Evolutionary conservation across 2,888 invertebrate genomes (phyloP).

Genomic region (Gymnosoma rotundatum): DNA sequence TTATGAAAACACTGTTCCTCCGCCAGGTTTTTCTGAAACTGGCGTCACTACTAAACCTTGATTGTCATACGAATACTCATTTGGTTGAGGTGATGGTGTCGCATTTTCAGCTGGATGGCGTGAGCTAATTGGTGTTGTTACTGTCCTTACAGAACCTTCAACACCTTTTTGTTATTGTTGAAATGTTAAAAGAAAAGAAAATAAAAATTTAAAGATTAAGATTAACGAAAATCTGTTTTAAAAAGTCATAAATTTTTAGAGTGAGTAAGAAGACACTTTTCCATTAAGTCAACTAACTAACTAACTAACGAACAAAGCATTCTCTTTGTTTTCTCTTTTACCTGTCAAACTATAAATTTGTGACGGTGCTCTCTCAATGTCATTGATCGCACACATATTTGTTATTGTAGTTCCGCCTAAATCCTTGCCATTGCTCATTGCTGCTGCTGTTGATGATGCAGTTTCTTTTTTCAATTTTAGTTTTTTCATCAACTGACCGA

Average conservation of each 20-base stretch:
- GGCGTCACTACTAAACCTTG: conserved; percentile 88
- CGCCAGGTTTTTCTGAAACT: conserved; percentile 77
- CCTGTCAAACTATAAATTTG: conserved; percentile 80
- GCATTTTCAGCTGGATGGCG: conserved; percentile 90
- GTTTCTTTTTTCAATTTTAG: conserved; percentile 73
- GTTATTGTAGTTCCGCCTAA: conserved; percentile 77
- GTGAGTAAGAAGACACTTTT: conserved; percentile 16
- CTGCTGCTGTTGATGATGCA: conserved; percentile 42
- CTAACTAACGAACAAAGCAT: conserved; percentile 14
- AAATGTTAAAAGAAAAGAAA: conserved; percentile 35
- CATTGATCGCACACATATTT: conserved; percentile 78
- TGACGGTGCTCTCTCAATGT: conserved; percentile 78
- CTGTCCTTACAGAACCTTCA: conserved; percentile 86
- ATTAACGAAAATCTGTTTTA: conserved; percentile 19
- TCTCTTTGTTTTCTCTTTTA: conserved; percentile 66
- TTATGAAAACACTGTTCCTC: conserved; percentile 70
- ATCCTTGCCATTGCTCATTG: conserved; percentile 74
- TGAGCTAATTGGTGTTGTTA: conserved; percentile 87
- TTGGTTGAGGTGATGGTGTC: conserved; percentile 84
- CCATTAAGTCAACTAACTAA: conserved; percentile 13
- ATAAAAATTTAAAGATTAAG: conserved; percentile 21
- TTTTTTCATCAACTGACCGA: conserved; percentile 73
- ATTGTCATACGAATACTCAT: conserved; percentile 91
- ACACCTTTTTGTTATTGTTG: conserved; percentile 78
- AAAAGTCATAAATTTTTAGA: conserved; percentile 54